Evolutionary conservation across 2,888 invertebrate species (phyloP), one percentile per base, ranked within the genome.

Genomic region (Monopis laevigella): DNA sequence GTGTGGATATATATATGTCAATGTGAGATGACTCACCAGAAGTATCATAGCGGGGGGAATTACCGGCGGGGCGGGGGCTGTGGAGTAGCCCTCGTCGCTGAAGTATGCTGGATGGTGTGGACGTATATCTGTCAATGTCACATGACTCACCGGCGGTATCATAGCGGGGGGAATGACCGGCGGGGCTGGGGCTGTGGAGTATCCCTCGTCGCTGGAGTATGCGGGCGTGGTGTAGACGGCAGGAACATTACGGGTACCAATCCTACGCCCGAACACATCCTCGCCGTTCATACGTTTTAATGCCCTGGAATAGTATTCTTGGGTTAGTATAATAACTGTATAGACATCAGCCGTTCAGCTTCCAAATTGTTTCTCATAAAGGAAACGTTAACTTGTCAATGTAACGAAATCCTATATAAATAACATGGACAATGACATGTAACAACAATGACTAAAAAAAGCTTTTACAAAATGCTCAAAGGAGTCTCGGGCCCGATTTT

Each of bases 271-370:
- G 70, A 86, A 91, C 39, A 93, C 90, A 74, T 89, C 87, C 64
- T 91, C 90, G 45, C 91, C 91, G 57, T 92, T 88, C 86, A 93
- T 90, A 58, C 93, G 88, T 65, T 90, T 90, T 58, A 88, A 82
- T 48, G 92, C 93, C 72, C 93, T 92, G 60, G 5, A 56, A 36
- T 3, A 32, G 17, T 10, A 17, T n/a, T n/a, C n/a, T n/a, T n/a
- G n/a, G n/a, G n/a, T n/a, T n/a, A n/a, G n/a, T n/a, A n/a, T n/a
- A n/a, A n/a, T n/a, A n/a, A n/a, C n/a, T n/a, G n/a, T n/a, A n/a
- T n/a, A n/a, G n/a, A n/a, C n/a, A n/a, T n/a, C n/a, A n/a, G n/a
- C n/a, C n/a, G n/a, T n/a, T n/a, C n/a, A n/a, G n/a, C n/a, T n/a
- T n/a, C n/a, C n/a, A n/a, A n/a, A n/a, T n/a, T n/a, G n/a, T n/a